These are phyloP conservation scores for Caranx melampygus DNA, from an alignment of 2,113 vertebrate species.

Conservation along the genomic window DNA sequence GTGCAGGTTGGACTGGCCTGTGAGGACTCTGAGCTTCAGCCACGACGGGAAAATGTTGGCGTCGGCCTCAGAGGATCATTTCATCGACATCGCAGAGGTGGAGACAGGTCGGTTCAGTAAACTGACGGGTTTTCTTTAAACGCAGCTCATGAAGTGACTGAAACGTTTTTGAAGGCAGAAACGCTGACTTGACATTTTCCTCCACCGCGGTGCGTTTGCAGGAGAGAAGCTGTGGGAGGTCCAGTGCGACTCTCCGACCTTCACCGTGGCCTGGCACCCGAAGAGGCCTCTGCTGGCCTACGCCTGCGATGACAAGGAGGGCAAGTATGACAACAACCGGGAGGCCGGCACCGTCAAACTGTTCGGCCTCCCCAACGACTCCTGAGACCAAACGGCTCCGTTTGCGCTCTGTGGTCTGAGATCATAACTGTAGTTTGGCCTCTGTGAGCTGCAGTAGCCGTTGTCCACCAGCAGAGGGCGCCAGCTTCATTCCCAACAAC, in stretches of 20 bases:
- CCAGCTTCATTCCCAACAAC: conserved; percentile 3
- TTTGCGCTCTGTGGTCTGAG: no score
- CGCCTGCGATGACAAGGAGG: conserved; percentile 98
- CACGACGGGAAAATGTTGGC: conserved; percentile 98
- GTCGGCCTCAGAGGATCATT: conserved; percentile 96
- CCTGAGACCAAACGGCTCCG: conserved; percentile 74
- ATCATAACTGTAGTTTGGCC: no score
- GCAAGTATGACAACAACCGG: conserved; percentile 97
- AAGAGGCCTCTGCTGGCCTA: conserved; percentile 95
- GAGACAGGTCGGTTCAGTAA: conserved; percentile 89
- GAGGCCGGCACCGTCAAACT: conserved; percentile 98
- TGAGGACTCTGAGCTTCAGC: conserved; percentile 97
- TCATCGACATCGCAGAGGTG: conserved; percentile 98
- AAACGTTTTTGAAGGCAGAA: no score
- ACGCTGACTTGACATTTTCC: no score
- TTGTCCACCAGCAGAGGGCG: conserved; percentile 48
- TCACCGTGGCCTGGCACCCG: conserved; percentile 98
- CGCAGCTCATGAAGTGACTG: no score
- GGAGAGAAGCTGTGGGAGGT: conserved; percentile 99
- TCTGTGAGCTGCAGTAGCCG: background rate
- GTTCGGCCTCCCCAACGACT: conserved; percentile 97
- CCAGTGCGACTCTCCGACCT: conserved; percentile 98
- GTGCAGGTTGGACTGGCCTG: conserved; percentile 95
- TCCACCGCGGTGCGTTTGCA: conserved; percentile 55
- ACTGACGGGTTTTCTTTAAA: no score